Base-by-base conservation (phyloP, 2,113 vertebrate genomes). In the Cebidichthys violaceus region DNA sequence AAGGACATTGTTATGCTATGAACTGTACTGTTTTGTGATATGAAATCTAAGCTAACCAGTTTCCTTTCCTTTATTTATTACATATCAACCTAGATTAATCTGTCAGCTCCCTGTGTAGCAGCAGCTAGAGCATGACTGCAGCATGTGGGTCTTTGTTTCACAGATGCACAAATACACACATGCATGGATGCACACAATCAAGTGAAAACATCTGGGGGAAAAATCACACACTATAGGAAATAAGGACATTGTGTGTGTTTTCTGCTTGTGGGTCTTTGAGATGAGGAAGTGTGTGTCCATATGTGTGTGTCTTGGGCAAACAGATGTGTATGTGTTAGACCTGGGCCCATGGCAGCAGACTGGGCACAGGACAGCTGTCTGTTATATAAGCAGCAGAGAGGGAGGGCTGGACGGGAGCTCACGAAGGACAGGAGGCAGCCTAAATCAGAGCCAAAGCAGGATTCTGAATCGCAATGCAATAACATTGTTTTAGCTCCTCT, bases 351-450 rank as follows among this genome's bases (percentile, higher is more conserved):
- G 69, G 35, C 79, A 73, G 35, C 35, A 61, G 67, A 70, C 55
- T 83, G 47, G 74, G 65, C 60, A 60, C 59, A 78, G 77, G 83
- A 88, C 92, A 91, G 85, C 82, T 91, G 88, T 88, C 79, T 65
- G 69, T 92, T 90, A 91, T 81, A 64, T 89, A 90, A 91, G 43
- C 11, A 33, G 60, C 8, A 15, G 31, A 50, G n/a, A 22, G 22
- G 24, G 39, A 31, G 65, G 43, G 39, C 9, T 14, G 61, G 67
- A 64, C 11, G 45, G 43, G 41, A 61, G 67, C 41, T 52, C 33
- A 39, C 17, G 37, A 37, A 18, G 61, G 10, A 29, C 70, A 71
- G 9, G 17, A 73, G 39, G 70, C 54, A 39, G 57, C 66, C 22
- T 55, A 13, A 54, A 43, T 18, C 29, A 33, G 20, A 62, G 27